These are phyloP conservation scores for Rattus rattus DNA, from an alignment of 2,113 vertebrate genomes.

Conservation along the genomic window DNA sequence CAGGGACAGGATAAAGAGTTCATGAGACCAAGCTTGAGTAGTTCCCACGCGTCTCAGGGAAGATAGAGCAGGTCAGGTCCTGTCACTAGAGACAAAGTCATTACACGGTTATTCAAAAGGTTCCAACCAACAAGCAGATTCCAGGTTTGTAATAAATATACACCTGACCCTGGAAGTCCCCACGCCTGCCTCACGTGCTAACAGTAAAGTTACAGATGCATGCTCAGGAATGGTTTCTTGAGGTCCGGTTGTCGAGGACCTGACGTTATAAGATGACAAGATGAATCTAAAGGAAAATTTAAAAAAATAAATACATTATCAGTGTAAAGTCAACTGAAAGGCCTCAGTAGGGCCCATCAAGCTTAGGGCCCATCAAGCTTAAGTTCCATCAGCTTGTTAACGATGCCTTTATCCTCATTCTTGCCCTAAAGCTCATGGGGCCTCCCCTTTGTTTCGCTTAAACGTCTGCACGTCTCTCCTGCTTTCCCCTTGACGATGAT, in stretches of 20 bases:
- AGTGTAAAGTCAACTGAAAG: neutral
- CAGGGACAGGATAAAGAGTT: neutral
- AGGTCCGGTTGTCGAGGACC: neutral
- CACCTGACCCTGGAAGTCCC: too few species aligned
- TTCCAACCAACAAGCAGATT: neutral
- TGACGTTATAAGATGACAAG: neutral
- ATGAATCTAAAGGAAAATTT: neutral
- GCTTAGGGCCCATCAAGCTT: neutral
- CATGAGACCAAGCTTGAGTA: neutral
- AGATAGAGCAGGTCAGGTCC: neutral
- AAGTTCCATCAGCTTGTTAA: neutral
- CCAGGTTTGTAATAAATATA: neutral
- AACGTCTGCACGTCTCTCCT: neutral
- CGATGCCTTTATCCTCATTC: too few species aligned
- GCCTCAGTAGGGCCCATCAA: rapidly evolving
- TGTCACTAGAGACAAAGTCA: neutral
- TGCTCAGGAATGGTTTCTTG: neutral
- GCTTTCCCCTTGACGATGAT: neutral
- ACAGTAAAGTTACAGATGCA: neutral
- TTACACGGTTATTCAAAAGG: neutral
- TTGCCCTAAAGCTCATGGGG: neutral
- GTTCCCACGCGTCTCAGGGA: neutral
- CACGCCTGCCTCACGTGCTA: neutral
- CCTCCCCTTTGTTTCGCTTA: neutral
- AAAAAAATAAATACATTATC: neutral